Conservation (phyloP, 2,888 invertebrate genomes). For the Xylophagus ater region DNA sequence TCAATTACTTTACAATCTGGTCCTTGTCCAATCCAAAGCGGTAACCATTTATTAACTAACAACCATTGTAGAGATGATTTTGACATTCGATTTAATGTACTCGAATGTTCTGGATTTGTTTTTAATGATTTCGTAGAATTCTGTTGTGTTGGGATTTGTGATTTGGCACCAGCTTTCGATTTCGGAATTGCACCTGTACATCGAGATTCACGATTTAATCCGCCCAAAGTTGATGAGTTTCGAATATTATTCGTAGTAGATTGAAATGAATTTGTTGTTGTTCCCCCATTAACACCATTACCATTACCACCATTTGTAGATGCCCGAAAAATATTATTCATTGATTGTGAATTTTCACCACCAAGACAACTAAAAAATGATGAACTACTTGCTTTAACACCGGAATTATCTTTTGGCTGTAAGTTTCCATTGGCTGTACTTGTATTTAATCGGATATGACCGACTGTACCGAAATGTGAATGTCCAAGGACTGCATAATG, state of each 20-base stretch:
- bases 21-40: constrained; percentile 49
- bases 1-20: constrained; percentile 43
- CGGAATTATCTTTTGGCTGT: constrained; percentile 17
- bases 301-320: constrained; percentile 20
- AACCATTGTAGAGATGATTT: constrained; percentile 55
- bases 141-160: constrained; percentile 19
- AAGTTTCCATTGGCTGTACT: constrained; percentile 16
- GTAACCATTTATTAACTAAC: constrained; percentile 54
- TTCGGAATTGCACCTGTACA: constrained; percentile 19
- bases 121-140: constrained; percentile 28
- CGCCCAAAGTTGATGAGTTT: neutral
- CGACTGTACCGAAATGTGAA: constrained; percentile 39
- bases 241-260: neutral
- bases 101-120: constrained; percentile 25
- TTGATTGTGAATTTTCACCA: constrained; percentile 39
- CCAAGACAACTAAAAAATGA: constrained; percentile 39
- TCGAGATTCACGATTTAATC: neutral
- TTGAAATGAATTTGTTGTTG: too few relatives aligned
- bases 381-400: constrained; percentile 36
- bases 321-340: constrained; percentile 37
- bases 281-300: too few relatives aligned
- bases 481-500: constrained; percentile 39
- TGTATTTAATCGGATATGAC: constrained; percentile 37
- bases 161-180: constrained; percentile 7
- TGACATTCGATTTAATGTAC: constrained; percentile 43